phyloP scores from a whole-genome alignment of 1,140 invertebrate species.

The Drosophila punjabiensis region DNA sequence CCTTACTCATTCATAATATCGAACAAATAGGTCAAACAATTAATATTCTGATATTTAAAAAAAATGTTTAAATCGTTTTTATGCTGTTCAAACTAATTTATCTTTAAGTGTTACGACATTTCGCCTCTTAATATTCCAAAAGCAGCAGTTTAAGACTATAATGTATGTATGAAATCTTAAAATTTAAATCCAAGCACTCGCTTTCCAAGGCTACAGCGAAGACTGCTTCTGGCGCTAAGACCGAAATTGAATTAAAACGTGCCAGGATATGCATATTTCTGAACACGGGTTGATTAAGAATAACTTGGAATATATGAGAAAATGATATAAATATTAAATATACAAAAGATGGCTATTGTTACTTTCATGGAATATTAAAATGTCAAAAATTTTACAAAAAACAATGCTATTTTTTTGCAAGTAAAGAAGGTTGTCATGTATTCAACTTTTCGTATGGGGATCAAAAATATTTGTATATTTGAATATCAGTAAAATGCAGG shows the following conservation, averaged over 20 bases:
- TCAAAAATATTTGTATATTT: neutral
- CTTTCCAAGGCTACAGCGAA: slow-evolving; percentile 8
- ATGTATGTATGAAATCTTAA: slow-evolving; percentile 26
- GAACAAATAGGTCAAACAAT: too few species aligned
- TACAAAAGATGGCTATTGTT: neutral
- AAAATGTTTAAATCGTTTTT: too few species aligned
- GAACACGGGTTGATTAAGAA: slow-evolving; percentile 30
- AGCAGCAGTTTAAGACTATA: neutral
- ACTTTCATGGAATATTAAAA: neutral
- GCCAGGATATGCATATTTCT: neutral
- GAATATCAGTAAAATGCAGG: too few species aligned
- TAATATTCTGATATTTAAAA: too few species aligned
- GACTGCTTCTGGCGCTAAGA: slow-evolving; percentile 5
- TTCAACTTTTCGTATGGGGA: neutral
- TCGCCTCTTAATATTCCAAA: neutral
- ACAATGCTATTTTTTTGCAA: neutral
- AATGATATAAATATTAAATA: neutral
- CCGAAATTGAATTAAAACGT: slow-evolving; percentile 21
- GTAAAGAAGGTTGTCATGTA: too few species aligned
- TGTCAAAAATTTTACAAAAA: neutral
- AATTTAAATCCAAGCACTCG: slow-evolving; percentile 24
- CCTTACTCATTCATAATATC: too few species aligned
- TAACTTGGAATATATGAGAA: neutral
- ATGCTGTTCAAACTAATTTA: too few species aligned
- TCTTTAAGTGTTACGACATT: too few species aligned